Base-by-base conservation (phyloP, 2,797 vertebrate genomes). In the Knipowitschia caucasica region DNA sequence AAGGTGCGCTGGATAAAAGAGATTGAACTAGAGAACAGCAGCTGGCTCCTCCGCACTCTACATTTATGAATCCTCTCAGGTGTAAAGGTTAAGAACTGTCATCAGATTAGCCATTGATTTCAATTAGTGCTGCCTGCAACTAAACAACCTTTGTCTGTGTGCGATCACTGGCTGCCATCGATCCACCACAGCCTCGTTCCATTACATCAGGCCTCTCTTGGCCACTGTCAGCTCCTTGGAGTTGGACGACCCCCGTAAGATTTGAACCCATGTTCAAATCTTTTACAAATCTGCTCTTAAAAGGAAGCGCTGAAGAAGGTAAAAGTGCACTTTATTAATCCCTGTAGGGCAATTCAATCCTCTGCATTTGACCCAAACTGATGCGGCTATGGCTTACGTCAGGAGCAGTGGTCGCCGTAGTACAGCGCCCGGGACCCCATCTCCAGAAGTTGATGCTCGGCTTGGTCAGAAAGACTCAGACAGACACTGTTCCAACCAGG, bases 21-120 rank as follows among this genome's bases (percentile, higher is more conserved):
- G 74, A 86, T 85, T 64, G 80, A 58, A 50, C 5, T 6, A n/a
- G 23, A 25, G 51, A 21, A 18, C 8, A 39, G 53, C 50, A 17
- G 46, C 62, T 44, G 3, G 47, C 58, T 63, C 67, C 7, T n/a
- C 56, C 47, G 23, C 59, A 71, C 77, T 82, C 78, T 73, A 69
- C 69, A 71, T 78, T 86, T 88, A 83, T 86, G 81, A 89, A 89
- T 86, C 67, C 84, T 85, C 72, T 5, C 49, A 61, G 81, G 83
- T 79, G 69, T 72, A 75, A 82, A 86, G 84, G 83, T 83, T 82
- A 81, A 84, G 80, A 86, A 85, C 77, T 86, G 80, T 87, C 89
- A 90, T 91, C 86, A 91, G 89, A 89, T 90, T 89, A 91, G 71
- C 78, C 86, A 91, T 91, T 91, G 90, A 91, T 91, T 92, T 90